Conservation (phyloP, 2,888 invertebrate species). For the Odontomyia ornata region DNA sequence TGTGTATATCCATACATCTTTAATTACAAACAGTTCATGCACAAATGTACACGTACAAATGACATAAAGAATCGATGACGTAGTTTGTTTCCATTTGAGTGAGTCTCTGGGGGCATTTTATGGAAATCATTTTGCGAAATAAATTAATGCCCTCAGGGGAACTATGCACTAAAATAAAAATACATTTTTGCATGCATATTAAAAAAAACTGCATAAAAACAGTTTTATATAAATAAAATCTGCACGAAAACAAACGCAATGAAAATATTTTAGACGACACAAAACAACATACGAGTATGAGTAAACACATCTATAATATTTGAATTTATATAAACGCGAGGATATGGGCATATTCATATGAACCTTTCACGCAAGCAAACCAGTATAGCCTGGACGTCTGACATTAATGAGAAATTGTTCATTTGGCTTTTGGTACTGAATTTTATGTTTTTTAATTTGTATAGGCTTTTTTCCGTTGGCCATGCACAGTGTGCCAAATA, state of each 20-base stretch:
- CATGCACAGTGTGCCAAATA: neutral
- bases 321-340: neutral
- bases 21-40: neutral
- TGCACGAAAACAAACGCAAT: slow-evolving; percentile 4
- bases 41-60: slow-evolving; percentile 1
- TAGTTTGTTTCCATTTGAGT: slow-evolving; percentile 48
- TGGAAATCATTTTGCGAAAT: slow-evolving; percentile 51
- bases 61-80: slow-evolving; percentile 44
- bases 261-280: neutral
- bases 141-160: slow-evolving; percentile 49
- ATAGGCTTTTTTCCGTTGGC: neutral
- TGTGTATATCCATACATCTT: too few relatives aligned
- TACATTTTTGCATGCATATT: neutral
- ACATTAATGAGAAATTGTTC: slow-evolving; percentile 43
- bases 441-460: slow-evolving; percentile 29
- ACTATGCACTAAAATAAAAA: slow-evolving; percentile 25
- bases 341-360: neutral
- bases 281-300: neutral
- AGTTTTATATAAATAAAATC: slow-evolving; percentile 16
- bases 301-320: neutral
- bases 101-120: slow-evolving; percentile 41
- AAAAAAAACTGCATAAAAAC: too few relatives aligned
- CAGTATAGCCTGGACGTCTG: slow-evolving; percentile 14
- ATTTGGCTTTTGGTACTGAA: slow-evolving; percentile 41
- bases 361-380: neutral